Conservation (phyloP, 2,888 invertebrate genomes). For the Lumbricus terrestris region DNA sequence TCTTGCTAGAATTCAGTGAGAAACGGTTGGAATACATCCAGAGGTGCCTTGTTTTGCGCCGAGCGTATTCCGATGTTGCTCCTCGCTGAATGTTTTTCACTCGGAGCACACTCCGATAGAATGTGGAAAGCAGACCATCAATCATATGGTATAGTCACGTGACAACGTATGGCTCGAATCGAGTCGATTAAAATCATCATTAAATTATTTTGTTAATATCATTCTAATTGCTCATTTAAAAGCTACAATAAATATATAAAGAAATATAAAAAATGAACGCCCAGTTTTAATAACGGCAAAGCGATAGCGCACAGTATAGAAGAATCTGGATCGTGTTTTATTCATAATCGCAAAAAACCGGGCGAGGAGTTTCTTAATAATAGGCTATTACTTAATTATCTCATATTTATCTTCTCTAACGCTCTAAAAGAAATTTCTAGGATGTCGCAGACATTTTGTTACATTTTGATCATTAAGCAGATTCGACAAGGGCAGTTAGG, state of each 20-base stretch:
- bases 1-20: too few species aligned
- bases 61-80: background rate
- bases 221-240: background rate
- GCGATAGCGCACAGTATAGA: background rate
- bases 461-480: too few species aligned
- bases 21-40: too few species aligned
- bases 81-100: background rate
- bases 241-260: too few species aligned
- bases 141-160: background rate
- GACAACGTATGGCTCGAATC: background rate
- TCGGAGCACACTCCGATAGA: background rate
- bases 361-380: background rate
- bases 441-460: too few species aligned
- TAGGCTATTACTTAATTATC: too few species aligned
- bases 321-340: background rate
- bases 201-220: background rate
- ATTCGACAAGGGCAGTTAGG: too few species aligned
- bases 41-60: too few species aligned
- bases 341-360: background rate
- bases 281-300: background rate
- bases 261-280: background rate
- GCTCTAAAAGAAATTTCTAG: too few species aligned
- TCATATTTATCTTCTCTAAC: too few species aligned
- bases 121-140: background rate
- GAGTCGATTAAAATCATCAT: too few species aligned